Base-by-base conservation (phyloP, 2,888 invertebrate species). In the Calephelis perditalis region DNA sequence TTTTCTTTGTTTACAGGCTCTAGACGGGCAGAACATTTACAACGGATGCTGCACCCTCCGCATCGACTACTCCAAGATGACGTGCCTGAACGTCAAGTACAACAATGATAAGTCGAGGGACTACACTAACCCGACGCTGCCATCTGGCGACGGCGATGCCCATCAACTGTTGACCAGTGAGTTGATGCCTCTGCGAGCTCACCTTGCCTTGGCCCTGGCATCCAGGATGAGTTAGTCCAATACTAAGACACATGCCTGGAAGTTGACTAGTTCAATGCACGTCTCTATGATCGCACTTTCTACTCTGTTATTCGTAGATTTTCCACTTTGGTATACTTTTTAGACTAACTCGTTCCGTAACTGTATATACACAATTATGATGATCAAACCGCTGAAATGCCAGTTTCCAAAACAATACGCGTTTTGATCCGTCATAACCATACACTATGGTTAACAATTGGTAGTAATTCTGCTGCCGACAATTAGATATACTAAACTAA, bases 41-140 rank as follows among this genome's bases (percentile, higher is more conserved):
- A 99, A 98, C 89, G 98, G 98, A 64, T 99, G 99, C 92, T 99
- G 99, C 93, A 99, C 99, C 62, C 93, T 99, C 78, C 96, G 99
- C 86, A 99, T 99, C 86, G 99, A 99, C 91, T 99, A 98, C 92
- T 98, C 98, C 75, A 99, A 99, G 92, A 94, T 99, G 94, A 96
- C 97, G 75, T 97, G 97, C 74, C 93, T 99, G 76, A 99, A 99
- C 91, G 99, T 99, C 73, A 98, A 99, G 88, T 99, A 98, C 93
- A 99, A 99, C 93, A 99, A 99, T 91, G 99, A 99, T 92, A 99
- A 99, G 92, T 98, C 98, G 66, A 93, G 99, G 65, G 99, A 99
- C 92, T 99, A 98, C 93, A 99, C 99, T 74, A 99, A 99, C 91
- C 99, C 99, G 59, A 96, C 96, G 82, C 94, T 99, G 82, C 99